Base-by-base conservation (phyloP, 2,113 vertebrate species). In the Paratilapia polleni region DNA sequence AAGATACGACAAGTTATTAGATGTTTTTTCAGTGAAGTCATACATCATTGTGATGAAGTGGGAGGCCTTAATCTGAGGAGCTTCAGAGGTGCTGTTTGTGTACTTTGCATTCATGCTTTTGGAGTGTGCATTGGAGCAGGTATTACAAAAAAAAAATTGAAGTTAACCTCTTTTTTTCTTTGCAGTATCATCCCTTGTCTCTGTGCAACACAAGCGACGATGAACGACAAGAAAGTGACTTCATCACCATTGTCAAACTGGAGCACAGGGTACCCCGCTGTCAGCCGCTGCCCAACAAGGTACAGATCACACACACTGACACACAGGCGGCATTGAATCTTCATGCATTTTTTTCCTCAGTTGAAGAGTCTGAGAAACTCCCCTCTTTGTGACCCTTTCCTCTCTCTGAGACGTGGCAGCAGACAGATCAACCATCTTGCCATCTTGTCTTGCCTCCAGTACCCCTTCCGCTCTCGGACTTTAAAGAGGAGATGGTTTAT, bases 121-220 rank as follows among this genome's bases (percentile, higher is more conserved):
- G 63, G 63, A 20, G 43, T 70, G 26, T 54, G 26, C 47, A 31
- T 31, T 73, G 11, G 14, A 31, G 47, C 47, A 73, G 8, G 43
- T 52, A 31, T 17, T 73, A 24, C 43, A 31, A 52, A 54, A 15
- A 28, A 19, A 19, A 54, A 54, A 8, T 12, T 3, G 13, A 34
- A 54, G 68, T 6, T 73, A 54, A 73, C 68, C 19, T 49, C 26
- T 5, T 6, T 52, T 34, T 31, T 5, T 70, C 80, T 93, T 74
- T 60, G 79, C 96, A 99, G 98, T 99, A 98, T 89, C 98, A 99
- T 92, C 98, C 98, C 0, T 92, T 99, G 77, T 99, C 97, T 91
- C 96, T 99, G 92, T 99, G 98, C 94, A 99, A 99, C 92, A 97
- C 97, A 86, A 99, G 98, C 1, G 98, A 99, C 68, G 98, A 99